phyloP scores from a whole-genome alignment of 2,113 vertebrate species.

The Chloebia gouldiae region DNA sequence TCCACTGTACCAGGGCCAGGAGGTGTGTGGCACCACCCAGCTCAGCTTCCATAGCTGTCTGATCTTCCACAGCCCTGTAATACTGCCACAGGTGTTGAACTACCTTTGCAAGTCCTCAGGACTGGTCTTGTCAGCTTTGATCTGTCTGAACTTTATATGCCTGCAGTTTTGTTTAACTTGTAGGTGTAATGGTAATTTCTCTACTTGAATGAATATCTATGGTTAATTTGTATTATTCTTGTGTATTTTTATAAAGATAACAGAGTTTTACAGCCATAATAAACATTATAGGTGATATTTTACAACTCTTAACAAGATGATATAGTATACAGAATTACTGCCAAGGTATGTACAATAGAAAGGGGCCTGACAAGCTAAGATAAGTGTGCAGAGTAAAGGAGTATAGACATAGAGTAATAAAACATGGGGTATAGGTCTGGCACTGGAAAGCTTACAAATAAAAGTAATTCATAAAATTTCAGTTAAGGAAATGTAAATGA shows the following conservation, averaged over 20 bases:
- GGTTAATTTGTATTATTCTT: not conserved
- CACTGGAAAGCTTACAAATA: not conserved
- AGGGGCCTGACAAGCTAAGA: not conserved
- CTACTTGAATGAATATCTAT: not conserved
- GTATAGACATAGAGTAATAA: not conserved
- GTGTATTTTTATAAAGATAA: not conserved
- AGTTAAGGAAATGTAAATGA: not conserved
- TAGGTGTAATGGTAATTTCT: not conserved
- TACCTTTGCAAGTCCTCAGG: not conserved
- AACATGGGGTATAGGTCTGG: not conserved
- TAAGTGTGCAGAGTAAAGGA: not conserved
- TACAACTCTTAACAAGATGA: not conserved
- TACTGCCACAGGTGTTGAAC: no score
- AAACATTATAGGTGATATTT: not conserved
- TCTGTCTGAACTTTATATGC: not conserved
- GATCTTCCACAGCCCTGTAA: not conserved
- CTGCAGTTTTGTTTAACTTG: not conserved
- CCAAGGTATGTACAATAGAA: rapidly evolving
- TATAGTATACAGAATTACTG: not conserved
- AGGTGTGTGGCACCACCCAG: not conserved
- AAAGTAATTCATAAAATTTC: not conserved
- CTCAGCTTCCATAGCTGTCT: not conserved
- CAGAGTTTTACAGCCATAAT: not conserved
- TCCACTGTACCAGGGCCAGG: not conserved
- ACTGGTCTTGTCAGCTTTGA: not conserved